Percentiles rank a stretch among this genome's conserved stretches.
Evolutionary conservation across 64 coral and sea anemone species (phyloP).

Genomic region (Orbicella faveolata): DNA sequence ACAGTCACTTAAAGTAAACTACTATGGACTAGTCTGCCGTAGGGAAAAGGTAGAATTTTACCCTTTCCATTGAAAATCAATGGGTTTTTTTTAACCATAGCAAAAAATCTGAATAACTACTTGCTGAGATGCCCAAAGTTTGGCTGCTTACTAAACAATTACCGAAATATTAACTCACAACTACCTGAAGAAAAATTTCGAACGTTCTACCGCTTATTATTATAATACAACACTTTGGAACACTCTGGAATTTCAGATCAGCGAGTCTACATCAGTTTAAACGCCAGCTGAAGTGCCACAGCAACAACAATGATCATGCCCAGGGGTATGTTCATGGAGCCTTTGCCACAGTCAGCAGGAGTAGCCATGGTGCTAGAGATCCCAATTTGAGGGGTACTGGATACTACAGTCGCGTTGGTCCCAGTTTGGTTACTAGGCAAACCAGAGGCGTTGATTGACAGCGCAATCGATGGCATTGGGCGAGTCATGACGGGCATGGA

Average conservation of each 20-base stretch:
- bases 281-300: neutral
- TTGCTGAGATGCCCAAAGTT: too few species aligned
- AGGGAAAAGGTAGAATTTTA: too few species aligned
- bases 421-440: neutral
- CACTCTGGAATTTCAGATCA: neutral
- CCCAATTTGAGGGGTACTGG: neutral
- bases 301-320: neutral
- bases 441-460: neutral
- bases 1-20: too few species aligned
- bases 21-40: too few species aligned
- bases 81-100: too few species aligned
- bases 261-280: neutral
- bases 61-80: too few species aligned
- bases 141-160: too few species aligned
- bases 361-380: neutral
- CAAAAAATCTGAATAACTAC: too few species aligned
- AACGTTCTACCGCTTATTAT: too few species aligned
- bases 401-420: neutral
- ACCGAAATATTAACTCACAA: too few species aligned
- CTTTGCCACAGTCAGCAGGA: neutral
- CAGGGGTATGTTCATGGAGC: neutral
- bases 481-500: neutral
- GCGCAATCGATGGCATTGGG: neutral
- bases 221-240: too few species aligned
- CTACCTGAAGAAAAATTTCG: too few species aligned